Conservation (phyloP, 2,888 invertebrate species). For the Exephanes ischioxanthus region DNA sequence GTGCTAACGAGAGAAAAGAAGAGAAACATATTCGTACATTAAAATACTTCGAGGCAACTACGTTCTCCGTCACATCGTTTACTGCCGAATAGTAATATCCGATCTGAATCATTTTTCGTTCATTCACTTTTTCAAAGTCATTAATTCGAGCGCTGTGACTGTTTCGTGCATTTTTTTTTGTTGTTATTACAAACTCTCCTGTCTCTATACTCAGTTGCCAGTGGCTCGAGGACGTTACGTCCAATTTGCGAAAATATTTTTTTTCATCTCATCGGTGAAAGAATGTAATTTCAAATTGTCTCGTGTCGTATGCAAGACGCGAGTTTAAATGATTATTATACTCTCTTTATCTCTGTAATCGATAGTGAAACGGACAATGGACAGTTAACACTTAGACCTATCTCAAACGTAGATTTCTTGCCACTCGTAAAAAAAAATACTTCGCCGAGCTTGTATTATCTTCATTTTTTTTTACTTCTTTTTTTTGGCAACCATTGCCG, state of each 20-base stretch:
- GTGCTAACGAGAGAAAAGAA: constrained; percentile 4
- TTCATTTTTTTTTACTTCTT: constrained; percentile 5
- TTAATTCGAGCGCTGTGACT: not conserved
- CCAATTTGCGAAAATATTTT: not conserved
- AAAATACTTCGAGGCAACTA: constrained; percentile 52
- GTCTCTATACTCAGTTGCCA: constrained; percentile 23
- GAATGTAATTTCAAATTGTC: not conserved
- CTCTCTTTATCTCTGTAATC: constrained; percentile 8
- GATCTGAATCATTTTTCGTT: constrained; percentile 3
- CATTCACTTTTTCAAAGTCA: not conserved
- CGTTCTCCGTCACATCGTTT: constrained; percentile 31
- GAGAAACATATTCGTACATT: constrained; percentile 31
- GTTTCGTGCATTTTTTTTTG: not conserved
- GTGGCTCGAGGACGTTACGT: constrained; percentile 1
- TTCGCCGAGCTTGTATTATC: constrained; percentile 17
- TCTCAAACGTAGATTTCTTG: constrained; percentile 52
- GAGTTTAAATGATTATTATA: not conserved
- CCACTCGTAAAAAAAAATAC: constrained; percentile 52
- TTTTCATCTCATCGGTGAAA: not conserved
- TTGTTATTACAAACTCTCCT: not conserved
- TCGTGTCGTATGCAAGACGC: constrained; percentile 18
- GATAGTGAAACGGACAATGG: constrained; percentile 46
- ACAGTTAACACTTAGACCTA: constrained; percentile 51
- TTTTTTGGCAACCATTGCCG: constrained; percentile 50
- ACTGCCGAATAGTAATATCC: constrained; percentile 1